A percentile compares a stretch with the other conserved stretches of the same genome.
Evolutionary conservation across 2,113 vertebrate species (phyloP).

Genomic region (Macquaria ambigua): DNA sequence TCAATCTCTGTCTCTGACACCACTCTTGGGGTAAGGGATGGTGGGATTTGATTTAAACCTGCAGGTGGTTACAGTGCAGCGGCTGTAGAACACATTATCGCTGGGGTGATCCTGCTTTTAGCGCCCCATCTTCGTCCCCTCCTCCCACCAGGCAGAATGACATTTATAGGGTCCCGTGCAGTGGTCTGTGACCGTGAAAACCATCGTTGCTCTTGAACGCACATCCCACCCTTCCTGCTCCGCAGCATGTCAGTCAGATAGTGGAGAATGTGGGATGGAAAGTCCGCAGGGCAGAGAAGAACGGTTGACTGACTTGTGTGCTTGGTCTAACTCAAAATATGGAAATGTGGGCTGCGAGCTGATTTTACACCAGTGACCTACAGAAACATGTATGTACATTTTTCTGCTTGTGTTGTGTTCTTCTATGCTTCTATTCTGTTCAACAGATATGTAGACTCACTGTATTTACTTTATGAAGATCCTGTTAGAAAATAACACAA

Average conservation of each 20-base stretch:
- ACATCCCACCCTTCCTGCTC: constrained; percentile 57
- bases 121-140: constrained; percentile 41
- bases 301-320: constrained; percentile 47
- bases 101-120: constrained; percentile 55
- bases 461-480: background rate
- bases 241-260: constrained; percentile 57
- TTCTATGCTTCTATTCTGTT: background rate
- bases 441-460: background rate
- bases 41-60: constrained; percentile 71
- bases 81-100: constrained; percentile 75
- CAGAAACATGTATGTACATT: constrained; percentile 17
- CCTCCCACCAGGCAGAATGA: constrained; percentile 56
- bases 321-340: constrained; percentile 49
- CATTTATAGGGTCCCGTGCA: constrained; percentile 75
- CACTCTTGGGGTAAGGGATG: constrained; percentile 32
- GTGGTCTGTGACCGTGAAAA: constrained; percentile 75
- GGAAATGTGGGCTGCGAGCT: constrained; percentile 43
- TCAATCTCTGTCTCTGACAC: constrained; percentile 53
- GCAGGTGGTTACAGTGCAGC: constrained; percentile 71
- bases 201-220: constrained; percentile 60
- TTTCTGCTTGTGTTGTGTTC: background rate
- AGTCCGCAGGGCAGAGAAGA: constrained; percentile 44
- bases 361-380: constrained; percentile 37
- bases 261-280: constrained; percentile 41
- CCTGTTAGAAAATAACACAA: background rate